Percentiles rank a stretch among this genome's conserved stretches.
Evolutionary conservation across 2,888 invertebrate genomes (phyloP).

Genomic region (Morpho deidamia): DNA sequence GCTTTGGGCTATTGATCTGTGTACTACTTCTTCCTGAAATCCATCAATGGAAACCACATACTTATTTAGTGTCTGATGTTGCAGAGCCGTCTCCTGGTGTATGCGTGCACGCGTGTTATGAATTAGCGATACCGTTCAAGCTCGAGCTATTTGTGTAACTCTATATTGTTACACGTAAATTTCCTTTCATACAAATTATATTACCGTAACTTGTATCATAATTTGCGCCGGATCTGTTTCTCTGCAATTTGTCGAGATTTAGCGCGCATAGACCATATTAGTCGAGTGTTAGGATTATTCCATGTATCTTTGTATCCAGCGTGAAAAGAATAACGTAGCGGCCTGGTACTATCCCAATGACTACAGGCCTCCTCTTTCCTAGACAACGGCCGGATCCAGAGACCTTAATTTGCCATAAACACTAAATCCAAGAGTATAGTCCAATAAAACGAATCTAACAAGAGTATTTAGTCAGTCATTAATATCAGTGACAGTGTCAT

Average conservation of each 20-base stretch:
- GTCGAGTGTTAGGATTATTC: too few species aligned
- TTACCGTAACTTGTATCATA: conserved; percentile 15
- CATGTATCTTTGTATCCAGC: too few species aligned
- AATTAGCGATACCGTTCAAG: conserved; percentile 57
- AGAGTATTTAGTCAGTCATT: too few species aligned
- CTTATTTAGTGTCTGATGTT: not conserved
- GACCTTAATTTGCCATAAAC: too few species aligned
- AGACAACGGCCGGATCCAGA: too few species aligned
- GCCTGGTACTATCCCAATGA: too few species aligned
- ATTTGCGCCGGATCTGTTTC: conserved; percentile 8
- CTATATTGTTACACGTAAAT: conserved; percentile 23
- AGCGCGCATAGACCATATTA: not conserved
- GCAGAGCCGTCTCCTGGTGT: not conserved
- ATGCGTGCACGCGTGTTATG: conserved; percentile 45
- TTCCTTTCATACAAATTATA: conserved; percentile 12
- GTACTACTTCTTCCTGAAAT: not conserved
- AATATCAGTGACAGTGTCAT: too few species aligned
- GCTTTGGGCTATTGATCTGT: too few species aligned
- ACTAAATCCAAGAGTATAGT: too few species aligned
- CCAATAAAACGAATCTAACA: too few species aligned
- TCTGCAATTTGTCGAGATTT: conserved; percentile 13
- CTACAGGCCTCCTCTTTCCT: too few species aligned
- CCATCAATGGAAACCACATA: not conserved
- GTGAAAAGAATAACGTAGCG: too few species aligned
- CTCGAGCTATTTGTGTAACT: conserved; percentile 29